phyloP scores from a whole-genome alignment of 2,888 invertebrate species.

The Brachynemurus nebulosus region DNA sequence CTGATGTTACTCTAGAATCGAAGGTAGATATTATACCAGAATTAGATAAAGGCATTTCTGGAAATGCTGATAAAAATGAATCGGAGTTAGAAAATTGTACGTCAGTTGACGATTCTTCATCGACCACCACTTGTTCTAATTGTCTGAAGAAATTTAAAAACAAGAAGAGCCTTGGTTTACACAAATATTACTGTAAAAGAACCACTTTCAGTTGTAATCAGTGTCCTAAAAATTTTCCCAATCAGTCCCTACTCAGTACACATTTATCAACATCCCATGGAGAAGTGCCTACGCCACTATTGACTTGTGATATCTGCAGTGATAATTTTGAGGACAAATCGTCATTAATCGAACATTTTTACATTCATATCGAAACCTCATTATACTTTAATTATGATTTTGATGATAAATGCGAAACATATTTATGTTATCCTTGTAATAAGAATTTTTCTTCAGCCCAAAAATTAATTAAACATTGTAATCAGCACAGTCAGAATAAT shows the following conservation, averaged over 20 bases:
- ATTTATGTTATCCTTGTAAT: no score
- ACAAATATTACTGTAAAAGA: slow-evolving; percentile 12
- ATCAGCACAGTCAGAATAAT: no score
- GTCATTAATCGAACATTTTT: not conserved
- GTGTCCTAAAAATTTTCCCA: slow-evolving; percentile 12
- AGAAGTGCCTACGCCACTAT: not conserved
- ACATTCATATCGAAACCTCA: not conserved
- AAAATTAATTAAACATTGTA: no score
- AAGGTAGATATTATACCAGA: no score
- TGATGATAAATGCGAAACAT: not conserved
- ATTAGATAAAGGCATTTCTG: no score
- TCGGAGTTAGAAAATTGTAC: no score
- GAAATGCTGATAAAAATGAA: no score
- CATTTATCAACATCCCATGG: slow-evolving; percentile 12
- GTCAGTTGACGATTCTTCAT: no score
- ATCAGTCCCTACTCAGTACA: slow-evolving; percentile 8
- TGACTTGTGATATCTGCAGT: slow-evolving; percentile 1
- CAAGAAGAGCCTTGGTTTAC: slow-evolving; percentile 15
- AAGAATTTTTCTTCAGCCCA: no score
- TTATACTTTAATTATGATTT: not conserved
- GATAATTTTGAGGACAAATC: not conserved
- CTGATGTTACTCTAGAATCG: no score
- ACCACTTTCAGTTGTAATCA: slow-evolving; percentile 13
- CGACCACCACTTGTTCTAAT: not conserved
- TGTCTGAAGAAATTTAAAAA: not conserved